These are phyloP conservation scores for Hylaeus anthracinus DNA, from an alignment of 1,140 invertebrate species.

Conservation along the genomic window DNA sequence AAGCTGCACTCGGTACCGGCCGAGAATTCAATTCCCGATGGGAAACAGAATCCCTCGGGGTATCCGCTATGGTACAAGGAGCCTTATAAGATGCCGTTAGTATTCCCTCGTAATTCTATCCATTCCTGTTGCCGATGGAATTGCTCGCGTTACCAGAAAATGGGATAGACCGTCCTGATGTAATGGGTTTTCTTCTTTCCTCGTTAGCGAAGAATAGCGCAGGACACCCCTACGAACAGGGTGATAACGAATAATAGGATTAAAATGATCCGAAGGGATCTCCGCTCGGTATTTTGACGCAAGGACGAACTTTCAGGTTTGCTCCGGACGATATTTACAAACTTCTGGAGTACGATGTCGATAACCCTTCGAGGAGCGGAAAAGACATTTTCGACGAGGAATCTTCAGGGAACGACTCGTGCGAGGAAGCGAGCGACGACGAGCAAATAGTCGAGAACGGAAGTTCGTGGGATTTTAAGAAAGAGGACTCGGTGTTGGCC, in stretches of 20 bases:
- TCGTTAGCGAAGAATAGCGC: conserved; percentile 15
- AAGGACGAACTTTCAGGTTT: conserved; percentile 22
- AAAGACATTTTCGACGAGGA: conserved; percentile 18
- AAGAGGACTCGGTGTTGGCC: not conserved
- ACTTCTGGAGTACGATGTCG: conserved; percentile 4
- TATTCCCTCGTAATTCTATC: conserved; percentile 35
- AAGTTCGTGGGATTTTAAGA: not conserved
- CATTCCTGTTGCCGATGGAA: not conserved
- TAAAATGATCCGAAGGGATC: not conserved
- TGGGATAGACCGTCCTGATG: not conserved
- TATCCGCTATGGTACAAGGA: conserved; percentile 69
- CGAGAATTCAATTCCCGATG: conserved; percentile 61
- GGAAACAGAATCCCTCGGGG: conserved; percentile 38
- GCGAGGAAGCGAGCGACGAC: not conserved
- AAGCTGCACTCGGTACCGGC: conserved; percentile 51
- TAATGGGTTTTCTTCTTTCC: not conserved
- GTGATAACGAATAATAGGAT: conserved; percentile 16
- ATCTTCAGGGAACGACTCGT: not conserved
- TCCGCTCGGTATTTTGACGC: not conserved
- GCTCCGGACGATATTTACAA: conserved; percentile 7
- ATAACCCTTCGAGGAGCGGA: not conserved
- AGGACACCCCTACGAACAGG: not conserved
- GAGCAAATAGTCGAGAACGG: not conserved
- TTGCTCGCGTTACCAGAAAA: conserved; percentile 23
- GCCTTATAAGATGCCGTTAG: conserved; percentile 59